phyloP scores from a whole-genome alignment of 2,113 vertebrate species.

The Leuciscus idus region DNA sequence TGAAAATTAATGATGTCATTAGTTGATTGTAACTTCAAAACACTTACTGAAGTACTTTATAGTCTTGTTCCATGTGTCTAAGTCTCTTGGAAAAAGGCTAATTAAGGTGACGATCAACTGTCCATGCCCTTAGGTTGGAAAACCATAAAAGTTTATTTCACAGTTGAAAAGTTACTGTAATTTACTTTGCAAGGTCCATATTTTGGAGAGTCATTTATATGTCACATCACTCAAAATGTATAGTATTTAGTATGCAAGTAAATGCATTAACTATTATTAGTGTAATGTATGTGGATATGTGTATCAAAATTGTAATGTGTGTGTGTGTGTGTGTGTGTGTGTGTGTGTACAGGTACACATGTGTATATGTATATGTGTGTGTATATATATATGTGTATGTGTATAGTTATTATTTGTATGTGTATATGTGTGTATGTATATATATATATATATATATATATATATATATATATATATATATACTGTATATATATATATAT shows the following conservation, averaged over 20 bases:
- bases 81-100: not conserved
- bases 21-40: not conserved
- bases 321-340: too few relatives aligned
- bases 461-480: too few relatives aligned
- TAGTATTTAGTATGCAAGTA: not conserved
- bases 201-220: not conserved
- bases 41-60: conserved; percentile 23
- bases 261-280: too few relatives aligned
- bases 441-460: too few relatives aligned
- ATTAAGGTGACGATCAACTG: conserved; percentile 19
- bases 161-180: conserved; percentile 11
- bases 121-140: not conserved
- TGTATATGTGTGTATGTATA: too few relatives aligned
- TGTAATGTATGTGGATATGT: too few relatives aligned
- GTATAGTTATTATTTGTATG: too few relatives aligned
- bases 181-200: conserved; percentile 10
- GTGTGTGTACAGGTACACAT: too few relatives aligned
- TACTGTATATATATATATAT: too few relatives aligned
- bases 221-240: not conserved
- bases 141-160: conserved; percentile 21
- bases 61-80: not conserved
- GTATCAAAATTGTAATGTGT: too few relatives aligned
- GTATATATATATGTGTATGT: too few relatives aligned
- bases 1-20: conserved; percentile 25
- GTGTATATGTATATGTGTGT: too few relatives aligned